Conservation (phyloP, 2,113 vertebrate species). For the Typhlomys cinereus region DNA sequence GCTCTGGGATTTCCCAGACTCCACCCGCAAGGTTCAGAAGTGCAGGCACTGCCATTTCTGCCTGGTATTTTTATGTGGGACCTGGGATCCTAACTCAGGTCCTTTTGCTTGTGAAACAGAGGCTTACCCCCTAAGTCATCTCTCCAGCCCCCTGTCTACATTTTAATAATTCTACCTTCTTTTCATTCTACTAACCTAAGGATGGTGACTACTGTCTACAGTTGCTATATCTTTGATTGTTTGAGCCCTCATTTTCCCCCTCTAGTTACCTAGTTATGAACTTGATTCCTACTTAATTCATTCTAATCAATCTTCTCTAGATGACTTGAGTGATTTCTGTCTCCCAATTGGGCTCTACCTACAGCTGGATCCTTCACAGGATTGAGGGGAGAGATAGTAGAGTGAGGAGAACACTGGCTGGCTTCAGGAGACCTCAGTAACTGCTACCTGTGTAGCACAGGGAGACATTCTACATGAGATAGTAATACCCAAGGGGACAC, state of each 20-base stretch:
- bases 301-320: conserved; percentile 10
- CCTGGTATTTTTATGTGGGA: no score
- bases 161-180: not conserved
- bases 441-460: not conserved
- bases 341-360: not conserved
- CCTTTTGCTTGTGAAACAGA: no score
- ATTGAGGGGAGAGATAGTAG: not conserved
- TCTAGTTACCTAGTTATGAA: not conserved
- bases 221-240: not conserved
- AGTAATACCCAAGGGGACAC: not conserved
- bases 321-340: not conserved
- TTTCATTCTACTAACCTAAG: no score
- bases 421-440: not conserved
- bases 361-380: not conserved
- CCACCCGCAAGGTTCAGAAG: no score
- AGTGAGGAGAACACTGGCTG: not conserved
- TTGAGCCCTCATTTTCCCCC: not conserved
- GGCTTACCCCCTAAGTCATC: no score
- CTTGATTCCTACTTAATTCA: not conserved
- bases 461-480: not conserved
- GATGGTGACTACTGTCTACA: not conserved
- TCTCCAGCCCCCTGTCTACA: no score
- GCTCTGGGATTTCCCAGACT: no score
- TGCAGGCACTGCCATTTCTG: no score
- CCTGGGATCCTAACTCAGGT: no score